Percentiles rank a stretch among this genome's conserved stretches.
Evolutionary conservation across 2,888 invertebrate genomes (phyloP).

Genomic region (Trypoxylon attenuatum): DNA sequence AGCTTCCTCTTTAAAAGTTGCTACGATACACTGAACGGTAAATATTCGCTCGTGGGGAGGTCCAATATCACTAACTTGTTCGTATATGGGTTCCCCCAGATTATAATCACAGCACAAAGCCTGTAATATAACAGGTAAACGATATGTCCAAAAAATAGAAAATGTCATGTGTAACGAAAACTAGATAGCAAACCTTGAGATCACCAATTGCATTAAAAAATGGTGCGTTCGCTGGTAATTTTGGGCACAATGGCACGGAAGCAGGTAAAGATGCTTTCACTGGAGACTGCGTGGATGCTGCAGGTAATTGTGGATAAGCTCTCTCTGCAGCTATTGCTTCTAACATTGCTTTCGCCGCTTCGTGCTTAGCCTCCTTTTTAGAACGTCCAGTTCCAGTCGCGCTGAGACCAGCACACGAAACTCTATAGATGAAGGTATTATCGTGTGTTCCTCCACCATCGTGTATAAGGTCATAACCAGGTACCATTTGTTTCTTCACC

Average conservation of each 20-base stretch:
- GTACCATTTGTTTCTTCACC: conserved; percentile 75
- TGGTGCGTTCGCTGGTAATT: conserved; percentile 52
- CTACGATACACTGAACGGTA: conserved; percentile 78
- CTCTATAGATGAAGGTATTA: conserved; percentile 71
- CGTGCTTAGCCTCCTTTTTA: conserved; percentile 74
- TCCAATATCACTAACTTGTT: conserved; percentile 79
- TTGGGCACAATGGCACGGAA: conserved; percentile 43
- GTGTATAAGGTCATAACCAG: conserved; percentile 76
- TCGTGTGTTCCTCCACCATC: conserved; percentile 71
- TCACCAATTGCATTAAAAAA: conserved; percentile 69
- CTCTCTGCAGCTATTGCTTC: conserved; percentile 62
- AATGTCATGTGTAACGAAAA: no score
- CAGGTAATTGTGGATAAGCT: conserved; percentile 62
- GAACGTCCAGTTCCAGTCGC: conserved; percentile 70
- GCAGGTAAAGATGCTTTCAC: conserved; percentile 56
- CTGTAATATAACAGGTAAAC: conserved; percentile 43
- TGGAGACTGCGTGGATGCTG: conserved; percentile 61
- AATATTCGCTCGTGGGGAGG: conserved; percentile 82
- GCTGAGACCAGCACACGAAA: conserved; percentile 62
- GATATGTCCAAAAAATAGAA: not conserved
- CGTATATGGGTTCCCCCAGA: conserved; percentile 77
- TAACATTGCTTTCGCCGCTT: conserved; percentile 71
- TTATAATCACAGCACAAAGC: conserved; percentile 72
- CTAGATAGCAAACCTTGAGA: no score
- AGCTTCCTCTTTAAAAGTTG: conserved; percentile 76